phyloP scores from a whole-genome alignment of 2,888 invertebrate species.

The Adelphocoris suturalis region DNA sequence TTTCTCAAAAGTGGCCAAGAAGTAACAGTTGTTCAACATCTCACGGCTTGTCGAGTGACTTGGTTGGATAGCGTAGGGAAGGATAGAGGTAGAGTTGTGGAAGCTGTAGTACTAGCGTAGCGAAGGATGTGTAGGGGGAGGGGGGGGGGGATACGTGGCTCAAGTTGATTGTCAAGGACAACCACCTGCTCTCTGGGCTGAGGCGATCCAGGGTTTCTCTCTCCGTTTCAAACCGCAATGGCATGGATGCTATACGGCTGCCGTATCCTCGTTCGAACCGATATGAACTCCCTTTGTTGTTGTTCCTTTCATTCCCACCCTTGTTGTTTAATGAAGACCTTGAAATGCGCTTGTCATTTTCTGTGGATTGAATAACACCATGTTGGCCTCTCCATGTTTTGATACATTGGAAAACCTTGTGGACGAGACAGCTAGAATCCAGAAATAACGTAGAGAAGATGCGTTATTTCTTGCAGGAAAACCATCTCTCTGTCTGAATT shows the following conservation, averaged over 20 bases:
- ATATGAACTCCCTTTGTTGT: background rate
- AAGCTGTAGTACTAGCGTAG: background rate
- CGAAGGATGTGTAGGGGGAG: background rate
- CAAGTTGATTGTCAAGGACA: slow-evolving; percentile 63
- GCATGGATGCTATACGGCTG: background rate
- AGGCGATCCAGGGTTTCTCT: background rate
- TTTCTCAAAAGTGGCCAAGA: background rate
- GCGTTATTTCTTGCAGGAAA: no score
- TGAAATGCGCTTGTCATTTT: background rate
- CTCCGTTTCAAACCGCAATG: slow-evolving; percentile 29
- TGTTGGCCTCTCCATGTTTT: background rate
- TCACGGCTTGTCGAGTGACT: background rate
- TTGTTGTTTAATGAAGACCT: slow-evolving; percentile 7
- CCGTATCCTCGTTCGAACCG: background rate
- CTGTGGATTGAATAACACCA: background rate
- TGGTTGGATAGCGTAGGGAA: background rate
- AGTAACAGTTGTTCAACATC: background rate
- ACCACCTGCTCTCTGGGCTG: slow-evolving; percentile 53
- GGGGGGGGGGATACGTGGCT: background rate
- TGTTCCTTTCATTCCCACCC: background rate
- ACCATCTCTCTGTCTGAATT: no score
- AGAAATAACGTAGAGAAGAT: no score
- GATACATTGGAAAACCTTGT: background rate
- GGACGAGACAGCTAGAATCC: no score
- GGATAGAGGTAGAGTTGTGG: background rate